Percentiles rank a stretch among this genome's conserved stretches.
phyloP scores from a whole-genome alignment of 2,888 invertebrate species.

The Aporophyla nigra region DNA sequence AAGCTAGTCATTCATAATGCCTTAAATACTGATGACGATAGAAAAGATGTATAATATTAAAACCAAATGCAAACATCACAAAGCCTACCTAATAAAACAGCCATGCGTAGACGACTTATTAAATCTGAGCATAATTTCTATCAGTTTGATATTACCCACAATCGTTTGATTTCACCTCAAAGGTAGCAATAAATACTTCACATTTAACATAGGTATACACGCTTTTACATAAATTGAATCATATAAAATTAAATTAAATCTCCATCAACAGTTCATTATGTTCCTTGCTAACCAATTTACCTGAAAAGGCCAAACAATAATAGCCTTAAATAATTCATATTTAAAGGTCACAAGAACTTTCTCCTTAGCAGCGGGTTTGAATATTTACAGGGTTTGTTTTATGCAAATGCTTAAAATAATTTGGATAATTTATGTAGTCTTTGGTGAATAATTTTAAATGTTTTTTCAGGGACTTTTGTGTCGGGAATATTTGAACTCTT shows the following conservation, averaged over 20 bases:
- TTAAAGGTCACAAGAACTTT: conserved; percentile 27
- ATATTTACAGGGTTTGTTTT: conserved; percentile 9
- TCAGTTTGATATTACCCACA: neutral
- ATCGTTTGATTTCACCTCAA: conserved; percentile 22
- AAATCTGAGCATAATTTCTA: neutral
- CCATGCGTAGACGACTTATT: neutral
- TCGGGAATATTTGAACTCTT: neutral
- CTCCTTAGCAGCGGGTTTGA: neutral
- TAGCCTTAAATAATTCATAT: neutral
- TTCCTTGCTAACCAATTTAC: conserved; percentile 22
- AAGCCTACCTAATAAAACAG: neutral
- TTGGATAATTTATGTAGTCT: conserved; percentile 7
- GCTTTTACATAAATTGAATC: conserved; percentile 19
- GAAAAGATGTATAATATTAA: neutral
- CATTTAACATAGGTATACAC: neutral
- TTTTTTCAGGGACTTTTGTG: neutral
- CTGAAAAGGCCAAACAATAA: conserved; percentile 22
- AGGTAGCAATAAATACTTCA: neutral
- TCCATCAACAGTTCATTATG: conserved; percentile 15
- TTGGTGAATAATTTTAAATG: neutral
- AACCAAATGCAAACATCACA: neutral
- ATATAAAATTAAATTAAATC: conserved; percentile 3
- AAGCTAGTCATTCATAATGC: neutral
- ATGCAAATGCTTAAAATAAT: neutral
- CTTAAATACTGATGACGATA: neutral